Evolutionary conservation across 1,140 invertebrate species (phyloP).

Genomic region (Ceratina calcarata): DNA sequence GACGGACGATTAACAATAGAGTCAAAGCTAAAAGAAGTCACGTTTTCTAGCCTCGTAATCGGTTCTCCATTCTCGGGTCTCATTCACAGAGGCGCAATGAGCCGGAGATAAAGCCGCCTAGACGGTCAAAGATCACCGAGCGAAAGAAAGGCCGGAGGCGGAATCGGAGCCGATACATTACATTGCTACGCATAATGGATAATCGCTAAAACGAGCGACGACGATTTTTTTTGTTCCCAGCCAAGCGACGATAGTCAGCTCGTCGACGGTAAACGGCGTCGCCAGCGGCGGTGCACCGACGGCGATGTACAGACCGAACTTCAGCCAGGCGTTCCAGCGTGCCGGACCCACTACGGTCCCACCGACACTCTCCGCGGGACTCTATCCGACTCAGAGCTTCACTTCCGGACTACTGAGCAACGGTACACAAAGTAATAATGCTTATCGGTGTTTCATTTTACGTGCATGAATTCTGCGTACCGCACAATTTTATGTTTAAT

Average conservation of each 20-base stretch:
- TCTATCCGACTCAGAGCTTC: slow-evolving; percentile 79
- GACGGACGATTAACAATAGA: too few relatives aligned
- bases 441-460: slow-evolving; percentile 69
- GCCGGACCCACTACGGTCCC: slow-evolving; percentile 78
- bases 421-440: slow-evolving; percentile 81
- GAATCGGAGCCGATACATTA: slow-evolving; percentile 49
- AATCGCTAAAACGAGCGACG: slow-evolving; percentile 59
- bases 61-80: slow-evolving; percentile 19
- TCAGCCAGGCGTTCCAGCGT: slow-evolving; percentile 85
- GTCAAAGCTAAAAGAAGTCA: background rate
- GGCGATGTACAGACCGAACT: slow-evolving; percentile 86
- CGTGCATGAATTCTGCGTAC: slow-evolving; percentile 21
- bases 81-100: slow-evolving; percentile 29
- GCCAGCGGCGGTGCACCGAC: slow-evolving; percentile 82
- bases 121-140: slow-evolving; percentile 69
- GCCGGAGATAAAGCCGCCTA: slow-evolving; percentile 49
- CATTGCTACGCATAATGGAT: slow-evolving; percentile 9
- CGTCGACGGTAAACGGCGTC: slow-evolving; percentile 80
- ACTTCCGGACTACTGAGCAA: slow-evolving; percentile 79
- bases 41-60: slow-evolving; percentile 9
- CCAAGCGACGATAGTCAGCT: slow-evolving; percentile 80
- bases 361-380: slow-evolving; percentile 76
- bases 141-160: slow-evolving; percentile 35
- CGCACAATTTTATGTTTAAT: background rate
- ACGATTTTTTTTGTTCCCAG: slow-evolving; percentile 70